Percentiles rank a stretch among this genome's conserved stretches.
phyloP scores from a whole-genome alignment of 2,113 vertebrate genomes.

The Bostrychus sinensis region DNA sequence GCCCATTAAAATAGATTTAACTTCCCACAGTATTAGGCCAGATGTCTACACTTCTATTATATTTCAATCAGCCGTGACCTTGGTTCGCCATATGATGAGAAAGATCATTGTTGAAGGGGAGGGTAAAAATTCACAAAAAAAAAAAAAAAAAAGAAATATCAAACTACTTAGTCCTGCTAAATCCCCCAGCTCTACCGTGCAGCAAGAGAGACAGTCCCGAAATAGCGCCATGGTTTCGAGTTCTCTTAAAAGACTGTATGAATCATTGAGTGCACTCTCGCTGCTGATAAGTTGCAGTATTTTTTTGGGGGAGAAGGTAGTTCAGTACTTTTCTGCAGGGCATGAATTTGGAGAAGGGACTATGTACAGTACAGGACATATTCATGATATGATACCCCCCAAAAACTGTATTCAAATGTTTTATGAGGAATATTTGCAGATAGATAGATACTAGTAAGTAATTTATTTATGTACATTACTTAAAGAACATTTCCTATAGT shows the following conservation, averaged over 20 bases:
- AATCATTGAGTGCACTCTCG: slow-evolving; percentile 75
- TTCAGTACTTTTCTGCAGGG: slow-evolving; percentile 31
- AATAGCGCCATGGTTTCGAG: slow-evolving; percentile 78
- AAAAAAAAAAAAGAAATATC: slow-evolving; percentile 17
- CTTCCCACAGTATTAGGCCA: slow-evolving; percentile 82
- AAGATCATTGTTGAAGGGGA: slow-evolving; percentile 69
- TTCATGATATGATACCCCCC: slow-evolving; percentile 33
- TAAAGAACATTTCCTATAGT: no score
- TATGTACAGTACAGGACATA: slow-evolving; percentile 28
- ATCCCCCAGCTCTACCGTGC: slow-evolving; percentile 66
- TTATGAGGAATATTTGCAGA: background rate
- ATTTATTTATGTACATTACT: no score
- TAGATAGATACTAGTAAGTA: background rate
- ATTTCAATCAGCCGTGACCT: slow-evolving; percentile 84
- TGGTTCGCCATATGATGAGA: slow-evolving; percentile 77
- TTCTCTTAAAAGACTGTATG: slow-evolving; percentile 75
- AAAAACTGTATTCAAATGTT: slow-evolving; percentile 8
- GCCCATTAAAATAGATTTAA: slow-evolving; percentile 83
- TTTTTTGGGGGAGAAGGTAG: slow-evolving; percentile 14
- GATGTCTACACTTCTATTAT: slow-evolving; percentile 84
- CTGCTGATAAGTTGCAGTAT: slow-evolving; percentile 62
- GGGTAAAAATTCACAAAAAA: slow-evolving; percentile 63
- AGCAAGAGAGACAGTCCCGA: slow-evolving; percentile 59
- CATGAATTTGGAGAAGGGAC: slow-evolving; percentile 41
- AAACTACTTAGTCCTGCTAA: slow-evolving; percentile 64